Base-by-base conservation (phyloP, 2,113 vertebrate species). In the Calidris pygmaea region DNA sequence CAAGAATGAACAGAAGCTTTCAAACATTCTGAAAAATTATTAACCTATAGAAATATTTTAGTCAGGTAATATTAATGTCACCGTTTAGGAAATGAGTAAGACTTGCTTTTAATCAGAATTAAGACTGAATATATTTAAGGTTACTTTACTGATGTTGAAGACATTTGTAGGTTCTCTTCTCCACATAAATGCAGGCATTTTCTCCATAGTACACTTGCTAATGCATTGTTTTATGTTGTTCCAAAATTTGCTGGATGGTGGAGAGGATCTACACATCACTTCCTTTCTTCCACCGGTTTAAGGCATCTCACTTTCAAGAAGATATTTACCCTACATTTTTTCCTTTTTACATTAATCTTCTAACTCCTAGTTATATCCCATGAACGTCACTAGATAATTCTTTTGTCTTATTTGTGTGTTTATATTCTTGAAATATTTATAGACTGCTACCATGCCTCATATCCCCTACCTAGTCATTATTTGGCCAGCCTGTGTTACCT, bases 401-500 rank as follows among this genome's bases (percentile, higher is more conserved):
- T 87, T 94, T 85, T 82, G 68, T 84, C 70, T 82, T 95, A 78
- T 96, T 96, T 96, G 53, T 66, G 56, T 87, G 66, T 85, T 91
- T 92, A 92, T 87, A 50, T 62, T 81, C 83, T 62, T 79, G 90
- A 92, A 87, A 87, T 94, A 96, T 96, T 96, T 96, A 95, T 96
- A 87, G 96, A 63, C 86, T 96, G 92, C 58, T 97, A 85, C 43
- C 32, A 78, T 76, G 35, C 24, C 65, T 92, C 35, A 35, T 65
- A 53, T 82, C 80, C 70, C 70, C 14, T 79, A 65, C 58, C 58
- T 75, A 82, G 70, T 92, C 73, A 59, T 90, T 60, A 35, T 92
- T 89, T 89, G 65, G 60, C 76, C 32, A 62, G 73, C 68, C 58
- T 76, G 19, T 20, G 37, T 62, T 85, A 71, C 87, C 32, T 83